Conservation (phyloP, 2,797 vertebrate species). For the Mionectes olivaceus region DNA sequence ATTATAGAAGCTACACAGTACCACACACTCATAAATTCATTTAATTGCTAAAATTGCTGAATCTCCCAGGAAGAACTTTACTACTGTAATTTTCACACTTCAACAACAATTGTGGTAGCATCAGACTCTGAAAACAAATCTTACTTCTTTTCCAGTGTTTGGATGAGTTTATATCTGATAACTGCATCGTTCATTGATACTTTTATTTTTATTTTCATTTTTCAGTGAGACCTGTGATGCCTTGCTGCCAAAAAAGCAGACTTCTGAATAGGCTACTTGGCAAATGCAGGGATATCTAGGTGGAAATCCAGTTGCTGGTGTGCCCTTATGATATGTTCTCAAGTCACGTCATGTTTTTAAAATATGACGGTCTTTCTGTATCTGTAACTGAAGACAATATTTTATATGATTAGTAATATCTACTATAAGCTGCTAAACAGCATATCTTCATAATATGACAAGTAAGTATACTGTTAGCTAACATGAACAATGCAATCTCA, state of each 20-base stretch:
- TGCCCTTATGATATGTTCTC: background rate
- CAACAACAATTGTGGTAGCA: background rate
- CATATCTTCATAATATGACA: background rate
- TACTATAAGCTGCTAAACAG: background rate
- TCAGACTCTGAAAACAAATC: background rate
- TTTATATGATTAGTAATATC: background rate
- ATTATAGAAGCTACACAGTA: background rate
- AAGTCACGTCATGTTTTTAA: background rate
- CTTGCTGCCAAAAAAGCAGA: background rate
- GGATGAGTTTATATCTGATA: background rate
- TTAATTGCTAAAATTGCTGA: background rate
- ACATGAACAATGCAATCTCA: conserved; percentile 3
- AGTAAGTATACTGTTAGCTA: conserved; percentile 8
- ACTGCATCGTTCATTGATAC: background rate
- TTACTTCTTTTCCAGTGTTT: background rate
- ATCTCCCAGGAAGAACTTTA: background rate
- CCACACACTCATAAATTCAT: background rate
- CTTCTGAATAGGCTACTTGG: background rate
- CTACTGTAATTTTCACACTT: background rate
- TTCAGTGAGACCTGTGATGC: background rate
- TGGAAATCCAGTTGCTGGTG: background rate
- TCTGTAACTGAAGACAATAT: background rate
- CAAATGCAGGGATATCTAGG: background rate
- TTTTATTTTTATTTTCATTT: background rate
- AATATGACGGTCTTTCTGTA: background rate